These are phyloP conservation scores for Bugula neritina DNA, from an alignment of 2,888 invertebrate genomes.

Conservation along the genomic window DNA sequence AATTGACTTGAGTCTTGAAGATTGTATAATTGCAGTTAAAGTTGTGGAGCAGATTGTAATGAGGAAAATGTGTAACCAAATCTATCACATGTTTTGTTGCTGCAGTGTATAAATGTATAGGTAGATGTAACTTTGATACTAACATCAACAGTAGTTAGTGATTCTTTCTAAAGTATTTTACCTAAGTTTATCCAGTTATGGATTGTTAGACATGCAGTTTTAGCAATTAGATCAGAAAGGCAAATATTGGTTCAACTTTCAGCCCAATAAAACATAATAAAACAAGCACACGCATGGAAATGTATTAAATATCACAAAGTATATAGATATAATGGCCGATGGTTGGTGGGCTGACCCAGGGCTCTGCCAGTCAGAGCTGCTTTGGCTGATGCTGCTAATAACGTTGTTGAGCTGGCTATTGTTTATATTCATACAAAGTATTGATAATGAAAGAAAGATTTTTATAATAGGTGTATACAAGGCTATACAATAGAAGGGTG, in stretches of 20 bases:
- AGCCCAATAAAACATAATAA: slow-evolving; percentile 14
- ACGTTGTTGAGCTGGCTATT: not conserved
- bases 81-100: no score
- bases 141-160: no score
- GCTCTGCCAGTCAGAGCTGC: not conserved
- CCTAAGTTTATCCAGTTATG: not conserved
- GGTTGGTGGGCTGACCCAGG: not conserved
- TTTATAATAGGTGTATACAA: not conserved
- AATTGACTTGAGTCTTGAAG: no score
- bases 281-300: not conserved
- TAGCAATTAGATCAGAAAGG: slow-evolving; percentile 5
- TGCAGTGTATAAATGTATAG: no score
- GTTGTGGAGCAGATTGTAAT: no score
- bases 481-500: not conserved
- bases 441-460: not conserved
- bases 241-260: slow-evolving; percentile 16
- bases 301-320: not conserved
- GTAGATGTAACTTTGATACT: no score
- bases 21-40: no score
- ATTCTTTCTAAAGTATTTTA: no score
- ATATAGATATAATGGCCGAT: not conserved
- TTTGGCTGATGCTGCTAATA: not conserved
- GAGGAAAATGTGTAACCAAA: no score
- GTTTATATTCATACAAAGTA: not conserved
- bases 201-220: slow-evolving; percentile 8